A percentile compares a stretch with the other conserved stretches of the same genome.
Evolutionary conservation across 2,888 invertebrate genomes (phyloP).

Genomic region (Buathra laborator): DNA sequence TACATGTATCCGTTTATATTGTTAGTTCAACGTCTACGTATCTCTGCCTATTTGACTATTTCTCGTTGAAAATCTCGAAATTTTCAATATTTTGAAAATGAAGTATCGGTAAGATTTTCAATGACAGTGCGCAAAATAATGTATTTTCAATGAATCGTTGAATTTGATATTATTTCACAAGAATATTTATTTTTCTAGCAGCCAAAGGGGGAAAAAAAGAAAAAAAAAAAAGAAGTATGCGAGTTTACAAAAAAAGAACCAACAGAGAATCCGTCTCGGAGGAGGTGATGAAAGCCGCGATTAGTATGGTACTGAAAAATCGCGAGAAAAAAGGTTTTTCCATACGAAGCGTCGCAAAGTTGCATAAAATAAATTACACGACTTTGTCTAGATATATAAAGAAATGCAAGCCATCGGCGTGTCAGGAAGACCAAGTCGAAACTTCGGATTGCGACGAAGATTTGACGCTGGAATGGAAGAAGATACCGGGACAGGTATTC

Average conservation of each 20-base stretch:
- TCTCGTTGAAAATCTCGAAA: no score
- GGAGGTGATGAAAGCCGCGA: constrained; percentile 50
- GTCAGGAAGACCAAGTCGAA: constrained; percentile 21
- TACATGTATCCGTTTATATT: no score
- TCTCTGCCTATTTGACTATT: no score
- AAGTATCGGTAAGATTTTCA: no score
- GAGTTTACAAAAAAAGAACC: constrained; percentile 59
- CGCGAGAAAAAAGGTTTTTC: constrained; percentile 53
- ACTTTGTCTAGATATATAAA: constrained; percentile 48
- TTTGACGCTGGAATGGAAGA: constrained; percentile 20
- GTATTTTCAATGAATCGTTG: no score
- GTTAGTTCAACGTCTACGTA: no score
- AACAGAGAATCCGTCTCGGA: constrained; percentile 48
- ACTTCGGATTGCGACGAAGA: constrained; percentile 51
- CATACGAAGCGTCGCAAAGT: constrained; percentile 51
- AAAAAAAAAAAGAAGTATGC: neutral
- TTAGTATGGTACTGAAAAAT: constrained; percentile 47
- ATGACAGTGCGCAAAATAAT: neutral
- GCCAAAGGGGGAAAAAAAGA: neutral
- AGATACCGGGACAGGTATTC: constrained; percentile 52
- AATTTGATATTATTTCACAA: neutral
- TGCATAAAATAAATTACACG: constrained; percentile 49
- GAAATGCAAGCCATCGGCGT: constrained; percentile 34
- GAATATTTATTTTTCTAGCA: neutral
- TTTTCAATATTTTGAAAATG: no score